Evolutionary conservation across 2,797 vertebrate species (phyloP).

Genomic region (Fistularia commersonii): DNA sequence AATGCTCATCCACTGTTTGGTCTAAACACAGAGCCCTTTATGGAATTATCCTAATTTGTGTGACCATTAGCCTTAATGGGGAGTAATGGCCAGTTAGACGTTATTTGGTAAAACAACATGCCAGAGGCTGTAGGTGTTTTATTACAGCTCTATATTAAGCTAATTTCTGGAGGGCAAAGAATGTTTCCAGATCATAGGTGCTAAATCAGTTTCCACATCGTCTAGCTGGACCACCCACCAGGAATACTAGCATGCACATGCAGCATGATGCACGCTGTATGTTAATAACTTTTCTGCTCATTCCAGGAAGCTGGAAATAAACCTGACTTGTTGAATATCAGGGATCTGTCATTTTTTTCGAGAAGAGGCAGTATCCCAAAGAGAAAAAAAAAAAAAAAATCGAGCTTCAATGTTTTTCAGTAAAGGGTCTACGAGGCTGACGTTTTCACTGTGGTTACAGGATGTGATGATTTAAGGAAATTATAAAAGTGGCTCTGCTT

Average conservation of each 20-base stretch:
- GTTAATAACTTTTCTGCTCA: slow-evolving; percentile 34
- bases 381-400: not conserved
- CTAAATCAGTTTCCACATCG: slow-evolving; percentile 81
- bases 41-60: slow-evolving; percentile 85
- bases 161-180: slow-evolving; percentile 80
- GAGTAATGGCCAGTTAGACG: slow-evolving; percentile 88
- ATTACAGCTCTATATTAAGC: slow-evolving; percentile 80
- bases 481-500: slow-evolving; percentile 28
- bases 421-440: slow-evolving; percentile 1
- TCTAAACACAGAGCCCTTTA: slow-evolving; percentile 82
- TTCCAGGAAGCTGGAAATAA: not conserved
- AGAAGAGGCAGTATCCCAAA: too few species aligned
- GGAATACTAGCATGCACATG: slow-evolving; percentile 36
- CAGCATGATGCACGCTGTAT: slow-evolving; percentile 42
- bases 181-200: slow-evolving; percentile 81
- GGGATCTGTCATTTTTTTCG: not conserved
- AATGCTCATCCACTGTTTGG: slow-evolving; percentile 75
- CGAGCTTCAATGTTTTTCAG: not conserved
- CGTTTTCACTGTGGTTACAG: slow-evolving; percentile 4
- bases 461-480: slow-evolving; percentile 28
- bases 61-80: slow-evolving; percentile 82
- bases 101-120: slow-evolving; percentile 82
- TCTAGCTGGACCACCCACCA: slow-evolving; percentile 76
- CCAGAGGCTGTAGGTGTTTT: slow-evolving; percentile 80
- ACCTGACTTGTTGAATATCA: not conserved